phyloP scores from a whole-genome alignment of 2,797 vertebrate genomes.

The Phalloptychus januarius region DNA sequence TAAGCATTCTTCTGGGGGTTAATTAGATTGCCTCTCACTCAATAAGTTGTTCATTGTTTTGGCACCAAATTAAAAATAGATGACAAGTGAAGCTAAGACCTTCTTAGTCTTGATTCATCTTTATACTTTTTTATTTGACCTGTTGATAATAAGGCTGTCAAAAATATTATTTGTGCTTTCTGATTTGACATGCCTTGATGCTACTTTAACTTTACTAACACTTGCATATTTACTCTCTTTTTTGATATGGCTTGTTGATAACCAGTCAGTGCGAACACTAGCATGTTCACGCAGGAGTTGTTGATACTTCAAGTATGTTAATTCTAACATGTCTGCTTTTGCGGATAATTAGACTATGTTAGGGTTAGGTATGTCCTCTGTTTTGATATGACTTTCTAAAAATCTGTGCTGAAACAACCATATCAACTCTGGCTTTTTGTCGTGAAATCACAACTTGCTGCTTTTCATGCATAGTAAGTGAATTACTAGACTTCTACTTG shows the following conservation, averaged over 20 bases:
- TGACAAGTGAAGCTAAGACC: background rate
- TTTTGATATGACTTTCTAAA: background rate
- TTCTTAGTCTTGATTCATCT: background rate
- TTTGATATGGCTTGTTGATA: background rate
- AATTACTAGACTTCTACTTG: background rate
- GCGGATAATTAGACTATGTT: background rate
- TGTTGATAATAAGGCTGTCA: background rate
- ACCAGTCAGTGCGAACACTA: background rate
- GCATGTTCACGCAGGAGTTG: background rate
- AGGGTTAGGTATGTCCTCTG: background rate
- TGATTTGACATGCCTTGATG: background rate
- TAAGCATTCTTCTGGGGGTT: background rate
- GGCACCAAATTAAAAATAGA: background rate
- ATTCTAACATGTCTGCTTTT: background rate
- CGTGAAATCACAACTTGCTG: background rate
- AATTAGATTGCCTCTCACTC: background rate
- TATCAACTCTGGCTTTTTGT: background rate
- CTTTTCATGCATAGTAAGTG: background rate
- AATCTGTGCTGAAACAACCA: no score
- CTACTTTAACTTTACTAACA: background rate
- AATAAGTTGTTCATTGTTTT: background rate
- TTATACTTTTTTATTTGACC: background rate
- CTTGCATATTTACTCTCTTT: background rate
- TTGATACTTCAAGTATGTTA: background rate
- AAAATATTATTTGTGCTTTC: background rate